Base-by-base conservation (phyloP, 2,797 vertebrate species). In the Takifugu ocellatus region DNA sequence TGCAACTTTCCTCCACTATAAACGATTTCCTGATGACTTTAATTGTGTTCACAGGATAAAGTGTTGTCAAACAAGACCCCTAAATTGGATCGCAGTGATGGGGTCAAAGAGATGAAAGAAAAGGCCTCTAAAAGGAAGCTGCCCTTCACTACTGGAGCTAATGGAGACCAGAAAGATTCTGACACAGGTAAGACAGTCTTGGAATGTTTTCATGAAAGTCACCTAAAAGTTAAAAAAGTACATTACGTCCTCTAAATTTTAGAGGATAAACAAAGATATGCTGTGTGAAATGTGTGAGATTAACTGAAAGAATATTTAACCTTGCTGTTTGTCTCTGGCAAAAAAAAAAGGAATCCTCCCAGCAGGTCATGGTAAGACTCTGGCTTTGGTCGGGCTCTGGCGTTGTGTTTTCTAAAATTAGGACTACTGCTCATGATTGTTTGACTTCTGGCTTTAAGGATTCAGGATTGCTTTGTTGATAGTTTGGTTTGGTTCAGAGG, bases 111-210 rank as follows among this genome's bases (percentile, higher is more conserved):
- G 90, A 96, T 97, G 94, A 99, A 97, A 92, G 97, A 99, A 88
- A 94, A 96, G 76, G 91, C 92, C 56, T 92, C 95, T 71, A 99
- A 99, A 83, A 91, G 97, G 89, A 99, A 98, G 86, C 89, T 99
- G 84, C 97, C 97, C 89, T 99, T 99, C 86, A 95, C 96, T 53
- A 90, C 95, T 61, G 96, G 97, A 89, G 93, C 97, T 89, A 97
- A 99, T 97, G 96, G 96, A 93, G 95, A 99, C 92, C 96, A 98
- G 88, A 98, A 98, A 88, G 95, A 99, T 91, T 99, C 97, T 21
- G 97, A 99, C 84, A 94, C 96, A 79, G 97, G 96, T 98, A 93
- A 89, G 76, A 59, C n/a, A 43, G 5, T 12, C 8, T 43, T 54
- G 2, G 5, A 36, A 29, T 31, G 27, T 1, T 15, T 29, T 51